Evolutionary conservation across 2,888 invertebrate genomes (phyloP).

Genomic region (Coronaproctus castanopsis): DNA sequence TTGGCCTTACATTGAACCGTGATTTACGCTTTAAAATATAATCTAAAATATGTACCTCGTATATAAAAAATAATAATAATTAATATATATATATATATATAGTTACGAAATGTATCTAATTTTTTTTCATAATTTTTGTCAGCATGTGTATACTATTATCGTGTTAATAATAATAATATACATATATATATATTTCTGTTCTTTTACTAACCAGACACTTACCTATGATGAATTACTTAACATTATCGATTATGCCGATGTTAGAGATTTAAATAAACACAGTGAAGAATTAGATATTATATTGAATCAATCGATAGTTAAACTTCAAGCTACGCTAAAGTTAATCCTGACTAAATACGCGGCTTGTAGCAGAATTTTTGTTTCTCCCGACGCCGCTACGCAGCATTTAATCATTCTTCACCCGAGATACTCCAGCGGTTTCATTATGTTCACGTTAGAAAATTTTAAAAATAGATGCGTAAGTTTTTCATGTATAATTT

Average conservation of each 20-base stretch:
- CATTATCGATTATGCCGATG: conserved; percentile 36
- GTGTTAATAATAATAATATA: no score
- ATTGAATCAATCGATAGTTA: conserved; percentile 37
- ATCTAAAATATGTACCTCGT: no score
- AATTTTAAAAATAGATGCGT: conserved; percentile 36
- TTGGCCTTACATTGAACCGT: no score
- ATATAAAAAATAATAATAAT: no score
- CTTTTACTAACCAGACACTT: conserved; percentile 26
- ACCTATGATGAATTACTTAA: conserved; percentile 42
- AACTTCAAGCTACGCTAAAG: conserved; percentile 43
- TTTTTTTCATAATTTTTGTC: conserved; percentile 2
- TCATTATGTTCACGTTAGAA: conserved; percentile 43
- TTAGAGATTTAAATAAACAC: conserved; percentile 35
- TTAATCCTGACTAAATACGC: conserved; percentile 37
- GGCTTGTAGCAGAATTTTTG: conserved; percentile 36
- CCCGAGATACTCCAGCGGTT: conserved; percentile 39
- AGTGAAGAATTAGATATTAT: conserved; percentile 38
- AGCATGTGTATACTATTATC: no score
- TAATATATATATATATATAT: not conserved
- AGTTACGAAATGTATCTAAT: not conserved
- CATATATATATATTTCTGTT: no score
- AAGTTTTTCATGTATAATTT: conserved; percentile 23
- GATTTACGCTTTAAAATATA: no score
- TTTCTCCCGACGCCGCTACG: conserved; percentile 35
- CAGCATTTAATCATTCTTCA: conserved; percentile 42